Conservation (phyloP, 2,113 vertebrate genomes). For the Talpa occidentalis region DNA sequence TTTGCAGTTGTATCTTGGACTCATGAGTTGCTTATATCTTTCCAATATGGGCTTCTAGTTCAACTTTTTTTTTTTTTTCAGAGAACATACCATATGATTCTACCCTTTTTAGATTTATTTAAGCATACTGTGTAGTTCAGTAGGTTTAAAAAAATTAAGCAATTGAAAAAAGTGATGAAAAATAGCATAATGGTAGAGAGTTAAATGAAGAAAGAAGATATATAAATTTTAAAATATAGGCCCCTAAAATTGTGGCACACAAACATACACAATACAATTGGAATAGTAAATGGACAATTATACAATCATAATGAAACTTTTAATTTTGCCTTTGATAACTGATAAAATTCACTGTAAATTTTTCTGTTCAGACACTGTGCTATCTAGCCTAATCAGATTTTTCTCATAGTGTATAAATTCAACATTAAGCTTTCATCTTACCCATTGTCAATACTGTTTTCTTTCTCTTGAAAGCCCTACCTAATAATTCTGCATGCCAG, state of each 20-base stretch:
- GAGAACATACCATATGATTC: neutral
- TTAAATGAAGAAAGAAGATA: neutral
- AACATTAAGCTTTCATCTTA: neutral
- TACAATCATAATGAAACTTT: neutral
- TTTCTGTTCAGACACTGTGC: neutral
- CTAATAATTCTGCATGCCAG: neutral
- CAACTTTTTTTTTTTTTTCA: neutral
- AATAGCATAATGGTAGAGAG: neutral
- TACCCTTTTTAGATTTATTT: neutral
- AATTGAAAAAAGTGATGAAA: neutral
- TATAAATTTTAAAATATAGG: neutral
- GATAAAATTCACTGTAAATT: neutral
- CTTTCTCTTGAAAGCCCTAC: neutral
- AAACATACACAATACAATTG: neutral
- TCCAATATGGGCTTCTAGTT: neutral
- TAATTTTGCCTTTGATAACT: neutral
- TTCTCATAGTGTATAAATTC: neutral
- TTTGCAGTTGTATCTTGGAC: neutral
- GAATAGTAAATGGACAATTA: neutral
- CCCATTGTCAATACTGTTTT: neutral
- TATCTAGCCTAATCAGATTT: neutral
- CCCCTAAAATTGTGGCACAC: neutral
- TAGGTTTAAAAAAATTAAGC: neutral
- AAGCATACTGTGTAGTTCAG: neutral
- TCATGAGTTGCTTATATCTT: neutral